Evolutionary conservation across 2,113 vertebrate species (phyloP), one percentile per base, ranked within the genome.

Genomic region (Abramis brama): DNA sequence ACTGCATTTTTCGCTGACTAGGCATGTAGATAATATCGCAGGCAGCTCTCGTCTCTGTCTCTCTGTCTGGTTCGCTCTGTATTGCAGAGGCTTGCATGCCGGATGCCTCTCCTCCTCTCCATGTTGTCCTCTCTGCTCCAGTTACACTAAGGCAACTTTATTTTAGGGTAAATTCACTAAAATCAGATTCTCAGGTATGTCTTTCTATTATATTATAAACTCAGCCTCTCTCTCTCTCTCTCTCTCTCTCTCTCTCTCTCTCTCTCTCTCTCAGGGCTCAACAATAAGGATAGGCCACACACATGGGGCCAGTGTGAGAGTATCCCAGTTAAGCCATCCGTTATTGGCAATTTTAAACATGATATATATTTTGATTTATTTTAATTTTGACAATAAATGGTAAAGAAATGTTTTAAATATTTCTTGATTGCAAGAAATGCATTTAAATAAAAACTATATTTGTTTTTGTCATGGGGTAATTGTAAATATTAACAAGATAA

Each of bases 11-110:
- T 92, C 71, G 93, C 95, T 95, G 96, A 97, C 96, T 94, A 97
- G 96, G 97, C 97, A 97, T 96, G 95, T 94, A 93, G 95, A 97
- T 98, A 98, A 97, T 99, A 97, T 97, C 97, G 97, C 98, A 98
- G 97, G 97, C 95, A 96, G 96, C 96, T 90, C 85, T 90, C 83
- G 85, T 30, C 50, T 83, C 50, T 57, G 57, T 62, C 33, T 64
- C 83, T 68, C 71, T 3, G 17, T 83, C 62, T 89, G 81, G 82
- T 59, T 50, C 84, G 64, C 76, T 50, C 75, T 45, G 23, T 47
- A 66, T 85, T 87, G 84, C 86, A 80, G 88, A 55, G 81, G 47
- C 50, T 83, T 73, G 81, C 81, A 83, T 39, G 81, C 81, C 23
- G 43, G 30, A 83, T 73, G 23, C 52, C 50, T 73, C 47, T 85